Base-by-base conservation (phyloP, 2,888 invertebrate species). In the Callimorpha dominula region DNA sequence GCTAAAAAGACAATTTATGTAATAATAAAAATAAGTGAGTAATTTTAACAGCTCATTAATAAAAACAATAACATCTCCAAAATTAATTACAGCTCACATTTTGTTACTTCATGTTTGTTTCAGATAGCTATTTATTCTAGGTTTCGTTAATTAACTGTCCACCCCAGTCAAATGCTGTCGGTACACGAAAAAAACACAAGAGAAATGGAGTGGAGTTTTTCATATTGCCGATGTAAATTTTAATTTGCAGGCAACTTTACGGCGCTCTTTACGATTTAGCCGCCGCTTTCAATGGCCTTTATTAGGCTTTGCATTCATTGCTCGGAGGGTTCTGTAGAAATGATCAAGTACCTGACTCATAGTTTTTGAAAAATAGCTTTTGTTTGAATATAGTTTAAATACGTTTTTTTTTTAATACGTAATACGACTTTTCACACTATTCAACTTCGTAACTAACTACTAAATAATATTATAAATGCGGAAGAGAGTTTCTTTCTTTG, bases 191-290 rank as follows among this genome's bases (percentile, higher is more conserved):
- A 91, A 68, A 94, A 82, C 93, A 92, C 87, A 89, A 89, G 91
- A 89, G 90, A 89, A 92, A 92, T 90, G 89, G 87, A 89, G 90
- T 89, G 90, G 92, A 90, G 90, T 92, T 94, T 93, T 95, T 94
- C 94, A 94, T 94, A 94, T 93, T 92, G 94, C 88, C 93, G 92
- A 93, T 94, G 94, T 94, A 94, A 95, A 95, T 94, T 95, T 94
- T 94, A 95, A 95, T 95, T 95, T 95, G 93, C 93, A 89, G 88
- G 90, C 92, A 92, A 94, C 93, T 95, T 95, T 94, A 95, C 92
- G 93, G 90, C 91, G 86, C 93, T 93, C 92, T 95, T 95, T 95
- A 94, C 93, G 94, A 93, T 94, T 94, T 93, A 91, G 91, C 91
- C 89, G 93, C 89, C 91, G 92, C 91, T 92, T 92, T 93, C 90